Base-by-base conservation (phyloP, 2,888 invertebrate species). In the Caenorhabditis imperialis region DNA sequence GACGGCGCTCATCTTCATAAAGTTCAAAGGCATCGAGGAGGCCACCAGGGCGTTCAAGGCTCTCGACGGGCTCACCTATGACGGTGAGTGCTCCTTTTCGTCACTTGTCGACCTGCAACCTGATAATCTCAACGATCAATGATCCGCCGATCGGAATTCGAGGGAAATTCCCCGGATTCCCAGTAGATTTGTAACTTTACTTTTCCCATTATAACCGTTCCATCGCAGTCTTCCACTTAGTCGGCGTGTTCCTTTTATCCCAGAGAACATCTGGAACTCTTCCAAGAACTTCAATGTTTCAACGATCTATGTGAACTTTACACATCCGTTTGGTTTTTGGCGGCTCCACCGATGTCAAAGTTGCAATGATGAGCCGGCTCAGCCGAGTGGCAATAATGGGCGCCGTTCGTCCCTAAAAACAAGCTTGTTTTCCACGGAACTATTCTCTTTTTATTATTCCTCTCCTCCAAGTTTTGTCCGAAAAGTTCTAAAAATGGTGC, bases 91-190 rank as follows among this genome's bases (percentile, higher is more conserved):
- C 30, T 30, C 7, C 23, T 45, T 45, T 12, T 48, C 33, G 12
- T 25, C 44, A 22, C 20, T 23, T 14, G 3, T 44, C 10, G 22
- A 35, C 18, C 22, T 58, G 58, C 47, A 58, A 58, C 58, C 23
- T 22, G 58, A 58, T 58, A 58, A 25, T 16, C 20, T 47, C 58
- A 58, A 47, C 44, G 22, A 58, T 38, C 58, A 57, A 22, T 38
- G 1, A 6, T 3, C n/a, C n/a, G n/a, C n/a, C n/a, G n/a, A n/a
- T n/a, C n/a, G n/a, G n/a, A n/a, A n/a, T n/a, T n/a, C n/a, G n/a
- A n/a, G n/a, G n/a, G n/a, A n/a, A n/a, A n/a, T n/a, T n/a, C n/a
- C n/a, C n/a, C n/a, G n/a, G n/a, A n/a, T n/a, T 30, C 10, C 30
- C 30, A 30, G 6, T 30, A 30, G 6, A 30, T 30, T 30, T 30